A percentile compares a stretch with the other conserved stretches of the same genome.
These are phyloP conservation scores for Xiphophorus couchianus DNA, from an alignment of 2,113 vertebrate species.

Conservation along the genomic window DNA sequence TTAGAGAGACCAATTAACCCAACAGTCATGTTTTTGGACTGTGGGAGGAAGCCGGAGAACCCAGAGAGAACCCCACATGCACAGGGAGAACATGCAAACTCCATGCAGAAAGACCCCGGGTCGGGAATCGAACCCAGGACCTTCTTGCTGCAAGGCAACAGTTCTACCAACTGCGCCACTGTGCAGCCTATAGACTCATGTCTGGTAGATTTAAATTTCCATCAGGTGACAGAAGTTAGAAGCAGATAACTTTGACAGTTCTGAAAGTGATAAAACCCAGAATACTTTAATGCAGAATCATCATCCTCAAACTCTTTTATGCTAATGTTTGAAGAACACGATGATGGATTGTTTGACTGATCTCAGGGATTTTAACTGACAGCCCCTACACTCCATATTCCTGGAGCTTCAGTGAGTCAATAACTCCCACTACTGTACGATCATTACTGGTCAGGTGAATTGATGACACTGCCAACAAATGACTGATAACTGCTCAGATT, in stretches of 20 bases:
- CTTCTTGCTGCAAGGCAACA: too few species aligned
- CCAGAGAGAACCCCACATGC: too few species aligned
- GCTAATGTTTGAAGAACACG: slow-evolving; percentile 6
- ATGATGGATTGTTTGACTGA: slow-evolving; percentile 27
- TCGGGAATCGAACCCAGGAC: too few species aligned
- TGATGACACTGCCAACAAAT: slow-evolving; percentile 63
- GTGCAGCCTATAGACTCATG: neutral
- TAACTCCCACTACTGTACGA: slow-evolving; percentile 43
- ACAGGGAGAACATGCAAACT: too few species aligned
- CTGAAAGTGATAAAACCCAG: neutral
- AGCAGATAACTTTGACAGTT: neutral
- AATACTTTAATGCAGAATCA: slow-evolving; percentile 6
- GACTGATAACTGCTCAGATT: slow-evolving; percentile 67
- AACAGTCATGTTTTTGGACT: too few species aligned
- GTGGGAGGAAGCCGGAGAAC: too few species aligned
- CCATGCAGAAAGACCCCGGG: too few species aligned
- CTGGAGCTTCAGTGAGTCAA: slow-evolving; percentile 55
- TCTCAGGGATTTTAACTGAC: slow-evolving; percentile 40
- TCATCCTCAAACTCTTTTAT: neutral
- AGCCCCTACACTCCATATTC: slow-evolving; percentile 46
- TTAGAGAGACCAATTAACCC: too few species aligned
- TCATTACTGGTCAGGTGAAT: slow-evolving; percentile 61
- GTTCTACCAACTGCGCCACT: too few species aligned
- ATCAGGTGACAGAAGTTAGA: neutral
- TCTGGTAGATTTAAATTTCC: neutral